Base-by-base conservation (phyloP, 2,113 vertebrate species). In the Nerophis lumbriciformis region DNA sequence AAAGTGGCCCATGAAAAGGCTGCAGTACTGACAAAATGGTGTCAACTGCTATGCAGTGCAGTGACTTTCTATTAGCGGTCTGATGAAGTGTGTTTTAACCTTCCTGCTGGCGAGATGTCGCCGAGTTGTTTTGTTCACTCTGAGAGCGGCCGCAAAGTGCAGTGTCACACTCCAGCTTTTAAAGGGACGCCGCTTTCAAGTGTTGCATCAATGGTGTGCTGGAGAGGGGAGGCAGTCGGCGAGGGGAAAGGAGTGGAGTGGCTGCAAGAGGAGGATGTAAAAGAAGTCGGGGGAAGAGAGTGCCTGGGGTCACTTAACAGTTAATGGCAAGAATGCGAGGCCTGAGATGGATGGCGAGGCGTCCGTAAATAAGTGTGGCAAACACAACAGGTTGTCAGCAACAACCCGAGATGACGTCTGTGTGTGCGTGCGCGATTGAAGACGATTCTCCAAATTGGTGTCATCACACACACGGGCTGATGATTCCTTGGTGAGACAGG, bases 401-500 rank as follows among this genome's bases (percentile, higher is more conserved):
- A 13, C 55, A 63, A 66, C 69, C 60, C 71, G 48, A 42, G 60
- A 61, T 67, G 48, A 68, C 53, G 50, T 57, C 45, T 49, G 52
- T 53, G 55, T 51, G 53, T 50, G 61, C 66, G 47, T 45, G 39
- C 4, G 35, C 16, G 21, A 48, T 60, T 5, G 55, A 48, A 16
- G 10, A 55, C 45, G 55, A 69, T 28, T 48, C 51, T 63, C 49
- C n/a, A 37, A 70, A 65, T 16, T 53, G 61, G 61, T 64, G 61
- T 65, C 59, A 56, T 56, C 59, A 57, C 62, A 39, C 55, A 72
- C 21, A 12, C 42, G 4, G 69, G 61, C 71, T 79, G 83, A 80
- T 64, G 72, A 82, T 66, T 77, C 67, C 65, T 80, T 73, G 71
- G 75, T 63, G 64, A 80, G 79, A 80, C 68, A 54, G 54, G 66